Evolutionary conservation across 2,797 vertebrate species (phyloP), one percentile per base, ranked within the genome.

Genomic region (Alosa sapidissima): DNA sequence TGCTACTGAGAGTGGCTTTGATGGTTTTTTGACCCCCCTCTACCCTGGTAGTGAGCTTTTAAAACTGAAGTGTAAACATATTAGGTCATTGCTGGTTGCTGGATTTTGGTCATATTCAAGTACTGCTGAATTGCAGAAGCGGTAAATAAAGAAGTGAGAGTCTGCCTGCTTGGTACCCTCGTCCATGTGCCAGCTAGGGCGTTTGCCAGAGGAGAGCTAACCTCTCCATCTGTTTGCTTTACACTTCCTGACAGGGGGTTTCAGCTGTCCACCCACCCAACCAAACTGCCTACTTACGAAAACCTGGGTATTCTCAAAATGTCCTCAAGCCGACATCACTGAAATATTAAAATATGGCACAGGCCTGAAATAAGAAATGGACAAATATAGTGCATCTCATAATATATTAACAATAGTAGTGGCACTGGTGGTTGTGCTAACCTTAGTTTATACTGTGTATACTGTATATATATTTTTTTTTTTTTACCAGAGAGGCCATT

Each of bases 171-270:
- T 41, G 41, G 68, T 75, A 41, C 33, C 68, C 68, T 75, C 3
- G 4, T 75, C 68, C 68, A 16, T 75, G 68, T 75, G 68, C 33
- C 68, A 75, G 68, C 13, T 5, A 41, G 68, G 13, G 33, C 68
- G 1, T 33, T 28, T 75, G 68, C 68, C 68, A 75, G 68, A 41
- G 65, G 28, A 72, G 65, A 13, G 93, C 92, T 92, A 87, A 89
- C 89, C 90, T 88, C 91, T 94, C 94, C 94, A 95, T 95, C 94
- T 95, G 94, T 92, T 91, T 84, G 87, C 68, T 75, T 41, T 81
- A 19, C 83, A 85, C 89, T 82, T 86, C 81, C 51, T 85, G 87
- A 91, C 93, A 91, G 91, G 68, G 65, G 65, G 68, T 7, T 75
- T 36, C 14, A 75, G 87, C 89, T 88, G 89, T 89, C 87, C 88